Percentiles rank a stretch among this genome's conserved stretches.
These are phyloP conservation scores for Diprion similis DNA, from an alignment of 1,140 invertebrate genomes.

Conservation along the genomic window DNA sequence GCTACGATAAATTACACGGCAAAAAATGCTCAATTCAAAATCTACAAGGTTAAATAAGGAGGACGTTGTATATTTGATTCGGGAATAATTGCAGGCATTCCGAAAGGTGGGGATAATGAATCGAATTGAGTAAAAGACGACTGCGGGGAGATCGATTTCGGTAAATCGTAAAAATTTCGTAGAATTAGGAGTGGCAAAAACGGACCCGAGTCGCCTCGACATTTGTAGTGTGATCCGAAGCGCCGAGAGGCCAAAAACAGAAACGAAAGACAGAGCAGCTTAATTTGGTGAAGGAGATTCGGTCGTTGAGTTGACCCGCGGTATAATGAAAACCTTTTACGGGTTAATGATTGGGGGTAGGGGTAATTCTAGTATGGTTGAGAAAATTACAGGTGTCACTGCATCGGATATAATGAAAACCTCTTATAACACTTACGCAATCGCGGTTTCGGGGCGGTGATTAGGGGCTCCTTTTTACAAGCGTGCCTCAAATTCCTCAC, in stretches of 20 bases:
- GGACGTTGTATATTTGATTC: too few relatives aligned
- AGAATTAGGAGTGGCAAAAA: not conserved
- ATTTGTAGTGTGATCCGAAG: too few relatives aligned
- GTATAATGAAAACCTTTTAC: not conserved
- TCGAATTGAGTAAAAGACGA: not conserved
- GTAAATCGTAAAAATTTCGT: not conserved
- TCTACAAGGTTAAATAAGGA: too few relatives aligned
- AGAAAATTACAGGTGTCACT: conserved; percentile 7
- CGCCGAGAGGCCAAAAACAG: too few relatives aligned
- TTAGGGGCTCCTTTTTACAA: conserved; percentile 1
- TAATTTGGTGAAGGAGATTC: too few relatives aligned
- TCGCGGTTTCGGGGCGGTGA: not conserved
- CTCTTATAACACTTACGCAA: conserved; percentile 1
- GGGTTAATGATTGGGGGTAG: not conserved
- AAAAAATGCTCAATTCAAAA: too few relatives aligned
- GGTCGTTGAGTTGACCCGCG: not conserved
- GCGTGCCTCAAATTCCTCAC: not conserved
- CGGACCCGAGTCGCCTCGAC: not conserved
- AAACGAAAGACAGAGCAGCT: too few relatives aligned
- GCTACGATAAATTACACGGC: too few relatives aligned
- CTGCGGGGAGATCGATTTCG: not conserved
- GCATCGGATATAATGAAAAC: not conserved
- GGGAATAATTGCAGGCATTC: too few relatives aligned
- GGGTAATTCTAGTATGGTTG: not conserved
- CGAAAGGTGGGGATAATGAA: too few relatives aligned